phyloP scores from a whole-genome alignment of 2,888 invertebrate species.

The Agrochola litura region DNA sequence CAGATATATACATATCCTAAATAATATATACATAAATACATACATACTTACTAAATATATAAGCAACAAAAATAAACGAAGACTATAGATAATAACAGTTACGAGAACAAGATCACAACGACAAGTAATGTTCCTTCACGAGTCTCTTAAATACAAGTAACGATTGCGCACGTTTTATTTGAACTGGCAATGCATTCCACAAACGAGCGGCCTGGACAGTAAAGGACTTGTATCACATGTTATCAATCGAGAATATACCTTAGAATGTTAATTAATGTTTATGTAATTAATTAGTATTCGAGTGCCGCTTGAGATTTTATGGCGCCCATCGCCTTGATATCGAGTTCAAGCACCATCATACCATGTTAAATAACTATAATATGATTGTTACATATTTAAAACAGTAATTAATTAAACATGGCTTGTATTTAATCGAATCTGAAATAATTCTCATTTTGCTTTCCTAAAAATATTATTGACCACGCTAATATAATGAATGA shows the following conservation, averaged over 20 bases:
- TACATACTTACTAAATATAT: no score
- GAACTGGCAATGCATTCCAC: no score
- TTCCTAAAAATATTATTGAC: background rate
- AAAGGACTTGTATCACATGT: constrained; percentile 35
- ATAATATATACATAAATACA: no score
- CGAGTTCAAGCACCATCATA: background rate
- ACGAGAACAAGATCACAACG: no score
- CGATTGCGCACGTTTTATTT: no score
- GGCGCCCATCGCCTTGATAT: constrained; percentile 2
- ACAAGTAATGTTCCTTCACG: no score
- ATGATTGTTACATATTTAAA: constrained; percentile 4
- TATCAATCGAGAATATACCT: constrained; percentile 27
- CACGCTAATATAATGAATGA: background rate
- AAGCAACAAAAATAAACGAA: no score
- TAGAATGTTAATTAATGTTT: constrained; percentile 40
- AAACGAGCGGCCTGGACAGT: no score
- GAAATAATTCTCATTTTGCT: background rate
- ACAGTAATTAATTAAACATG: constrained; percentile 9
- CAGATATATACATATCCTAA: no score
- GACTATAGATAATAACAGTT: no score
- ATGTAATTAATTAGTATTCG: constrained; percentile 25
- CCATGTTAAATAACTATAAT: background rate
- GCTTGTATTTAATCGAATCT: background rate
- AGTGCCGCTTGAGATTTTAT: constrained; percentile 12
- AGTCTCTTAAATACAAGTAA: no score